Percentiles rank a stretch among this genome's conserved stretches.
Evolutionary conservation across 1,140 invertebrate species (phyloP).

Genomic region (Drosophila cardini): DNA sequence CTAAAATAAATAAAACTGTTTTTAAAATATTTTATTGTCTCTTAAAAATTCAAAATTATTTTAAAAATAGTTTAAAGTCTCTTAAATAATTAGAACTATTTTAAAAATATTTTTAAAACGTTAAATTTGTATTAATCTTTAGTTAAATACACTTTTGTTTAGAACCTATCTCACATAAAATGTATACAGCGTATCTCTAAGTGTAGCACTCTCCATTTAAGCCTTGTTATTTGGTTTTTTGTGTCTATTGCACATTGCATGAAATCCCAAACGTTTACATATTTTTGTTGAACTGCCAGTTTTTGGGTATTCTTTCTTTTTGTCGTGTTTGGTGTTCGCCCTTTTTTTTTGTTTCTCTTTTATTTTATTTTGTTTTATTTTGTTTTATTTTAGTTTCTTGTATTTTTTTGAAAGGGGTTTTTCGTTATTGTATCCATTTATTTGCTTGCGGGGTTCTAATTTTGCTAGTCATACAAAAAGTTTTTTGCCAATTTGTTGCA

Average conservation of each 20-base stretch:
- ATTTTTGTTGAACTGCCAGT: constrained; percentile 49
- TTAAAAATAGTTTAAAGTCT: too few species aligned
- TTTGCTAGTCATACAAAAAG: constrained; percentile 73
- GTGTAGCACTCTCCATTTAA: neutral
- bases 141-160: too few species aligned
- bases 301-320: constrained; percentile 43
- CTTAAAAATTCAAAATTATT: too few species aligned
- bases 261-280: constrained; percentile 66
- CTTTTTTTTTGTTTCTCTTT: constrained; percentile 43
- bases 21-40: too few species aligned
- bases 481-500: constrained; percentile 78
- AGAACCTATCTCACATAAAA: too few species aligned
- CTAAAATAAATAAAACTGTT: too few species aligned
- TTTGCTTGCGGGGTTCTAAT: constrained; percentile 69
- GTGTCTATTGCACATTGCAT: constrained; percentile 63
- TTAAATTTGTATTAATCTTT: too few species aligned
- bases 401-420: constrained; percentile 14
- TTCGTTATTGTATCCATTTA: constrained; percentile 49
- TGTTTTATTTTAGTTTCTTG: constrained; percentile 2
- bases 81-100: too few species aligned
- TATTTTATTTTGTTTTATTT: constrained; percentile 35
- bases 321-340: constrained; percentile 39
- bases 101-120: too few species aligned
- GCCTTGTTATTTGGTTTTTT: constrained; percentile 47
- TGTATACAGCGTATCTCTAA: neutral